These are phyloP conservation scores for Scaptomyza montana DNA, from an alignment of 1,140 invertebrate genomes.

Conservation along the genomic window DNA sequence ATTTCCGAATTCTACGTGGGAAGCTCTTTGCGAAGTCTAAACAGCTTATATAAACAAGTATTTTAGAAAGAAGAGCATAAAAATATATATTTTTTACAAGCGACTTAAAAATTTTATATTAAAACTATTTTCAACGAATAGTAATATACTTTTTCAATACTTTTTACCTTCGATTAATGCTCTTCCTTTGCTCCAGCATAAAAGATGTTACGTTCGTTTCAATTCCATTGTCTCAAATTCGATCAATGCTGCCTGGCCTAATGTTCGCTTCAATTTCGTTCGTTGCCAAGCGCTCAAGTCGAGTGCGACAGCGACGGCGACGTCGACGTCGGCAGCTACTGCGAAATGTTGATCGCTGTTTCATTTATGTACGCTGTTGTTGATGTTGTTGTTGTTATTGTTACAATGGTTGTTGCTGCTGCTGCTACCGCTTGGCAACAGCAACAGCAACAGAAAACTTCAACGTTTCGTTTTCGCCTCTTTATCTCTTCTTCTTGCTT, in stretches of 20 bases:
- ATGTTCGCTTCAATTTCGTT: slow-evolving; percentile 15
- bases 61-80: too few relatives aligned
- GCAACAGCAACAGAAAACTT: slow-evolving; percentile 12
- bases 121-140: too few relatives aligned
- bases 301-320: slow-evolving; percentile 7
- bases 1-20: too few relatives aligned
- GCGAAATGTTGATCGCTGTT: slow-evolving; percentile 19
- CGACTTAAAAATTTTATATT: too few relatives aligned
- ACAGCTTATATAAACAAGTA: too few relatives aligned
- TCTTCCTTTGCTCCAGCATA: neutral
- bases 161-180: neutral
- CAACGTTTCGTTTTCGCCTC: slow-evolving; percentile 28
- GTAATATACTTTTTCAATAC: too few relatives aligned
- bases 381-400: neutral
- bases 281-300: slow-evolving; percentile 19
- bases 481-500: neutral
- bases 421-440: slow-evolving; percentile 49
- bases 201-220: neutral
- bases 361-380: slow-evolving; percentile 2
- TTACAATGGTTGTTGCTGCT: neutral
- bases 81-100: too few relatives aligned
- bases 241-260: slow-evolving; percentile 9
- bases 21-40: too few relatives aligned
- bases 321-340: slow-evolving; percentile 1
- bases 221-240: slow-evolving; percentile 13